Base-by-base conservation (phyloP, 2,113 vertebrate species). In the Benitochromis conjunctus region DNA sequence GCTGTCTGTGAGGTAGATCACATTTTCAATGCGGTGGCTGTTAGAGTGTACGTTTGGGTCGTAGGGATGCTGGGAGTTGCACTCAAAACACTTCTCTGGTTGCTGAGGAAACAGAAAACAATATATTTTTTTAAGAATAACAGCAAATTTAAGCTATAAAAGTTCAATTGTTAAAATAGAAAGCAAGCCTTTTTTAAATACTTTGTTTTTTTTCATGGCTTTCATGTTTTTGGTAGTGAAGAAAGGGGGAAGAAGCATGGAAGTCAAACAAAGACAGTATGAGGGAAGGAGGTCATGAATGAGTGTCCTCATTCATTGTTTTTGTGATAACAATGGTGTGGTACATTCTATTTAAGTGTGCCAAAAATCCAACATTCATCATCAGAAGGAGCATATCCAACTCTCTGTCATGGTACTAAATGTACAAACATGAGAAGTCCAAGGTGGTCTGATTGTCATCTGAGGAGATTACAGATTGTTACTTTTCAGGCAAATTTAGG, bases 1-100 rank as follows among this genome's bases (percentile, higher is more conserved):
- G 4, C 18, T 36, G 79, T 96, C 94, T 7, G 53, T 96, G 81
- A 95, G 92, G 94, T 96, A 97, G 92, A 98, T 97, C 56, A 98
- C 96, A 0, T 98, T 98, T 84, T 98, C 94, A 1, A 98, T 96
- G 10, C 90, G 95, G 91, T 98, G 97, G 94, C 96, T 97, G 89
- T 94, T 94, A 2, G 91, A 95, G 84, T 96, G 91, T 77, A 4
- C 36, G 48, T 86, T 1, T 0, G 85, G 74, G 69, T 96, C 19
- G 31, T 97, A 93, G 0, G 82, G 93, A 21, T 86, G 91, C 51
- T 54, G 85, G 0, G 97, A 98, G 89, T 98, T 95, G 8, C 97
- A 98, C 21, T 88, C 93, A 46, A 97, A 98, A 92, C 98, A 99
- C 80, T 98, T 98, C 86, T 98, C 94, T 0, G 95, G 95, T 66